Conservation (phyloP, 2,797 vertebrate genomes). For the Naso thynnoides region DNA sequence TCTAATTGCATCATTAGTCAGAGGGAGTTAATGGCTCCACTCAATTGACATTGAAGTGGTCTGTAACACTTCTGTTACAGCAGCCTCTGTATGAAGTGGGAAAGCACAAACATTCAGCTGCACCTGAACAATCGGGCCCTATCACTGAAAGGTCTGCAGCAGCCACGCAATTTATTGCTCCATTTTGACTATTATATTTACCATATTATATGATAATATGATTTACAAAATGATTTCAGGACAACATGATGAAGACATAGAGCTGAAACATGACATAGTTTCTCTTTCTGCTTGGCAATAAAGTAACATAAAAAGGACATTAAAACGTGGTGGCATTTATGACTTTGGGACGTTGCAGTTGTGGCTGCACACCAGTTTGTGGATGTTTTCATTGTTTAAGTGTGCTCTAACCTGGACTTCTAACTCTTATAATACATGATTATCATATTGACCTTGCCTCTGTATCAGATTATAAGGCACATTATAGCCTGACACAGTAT, state of each 20-base stretch:
- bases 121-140: slow-evolving; percentile 32
- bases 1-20: slow-evolving; percentile 78
- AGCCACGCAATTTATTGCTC: background rate
- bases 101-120: slow-evolving; percentile 44
- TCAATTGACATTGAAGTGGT: slow-evolving; percentile 65
- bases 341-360: too few relatives aligned
- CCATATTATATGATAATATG: slow-evolving; percentile 6
- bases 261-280: too few relatives aligned
- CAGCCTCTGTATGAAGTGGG: slow-evolving; percentile 26
- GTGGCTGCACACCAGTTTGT: too few relatives aligned
- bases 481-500: slow-evolving; percentile 24
- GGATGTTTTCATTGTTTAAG: too few relatives aligned
- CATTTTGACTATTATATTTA: slow-evolving; percentile 21
- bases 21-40: slow-evolving; percentile 65
- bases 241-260: too few relatives aligned
- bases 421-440: too few relatives aligned
- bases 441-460: slow-evolving; percentile 29
- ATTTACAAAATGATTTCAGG: too few relatives aligned
- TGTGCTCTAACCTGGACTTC: too few relatives aligned
- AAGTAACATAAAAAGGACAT: too few relatives aligned
- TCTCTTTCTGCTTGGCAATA: too few relatives aligned
- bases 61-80: slow-evolving; percentile 44
- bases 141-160: background rate
- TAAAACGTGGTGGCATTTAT: too few relatives aligned
- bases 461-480: slow-evolving; percentile 18